Percentiles rank a stretch among this genome's conserved stretches.
Evolutionary conservation across 1,140 invertebrate species (phyloP).

Genomic region (Brachionus asplanchnoidis): DNA sequence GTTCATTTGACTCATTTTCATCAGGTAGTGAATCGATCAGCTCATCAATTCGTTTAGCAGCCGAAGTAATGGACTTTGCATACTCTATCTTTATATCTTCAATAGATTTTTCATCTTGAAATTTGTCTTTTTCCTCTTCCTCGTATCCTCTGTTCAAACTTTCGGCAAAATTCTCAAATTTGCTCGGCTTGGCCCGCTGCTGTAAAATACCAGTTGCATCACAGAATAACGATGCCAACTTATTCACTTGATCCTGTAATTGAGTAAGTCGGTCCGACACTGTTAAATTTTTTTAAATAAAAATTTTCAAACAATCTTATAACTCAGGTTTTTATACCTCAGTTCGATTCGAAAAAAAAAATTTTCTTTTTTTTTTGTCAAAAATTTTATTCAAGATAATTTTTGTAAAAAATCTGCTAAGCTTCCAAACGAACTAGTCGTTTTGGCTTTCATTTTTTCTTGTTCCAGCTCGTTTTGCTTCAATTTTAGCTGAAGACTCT

Average conservation of each 20-base stretch:
- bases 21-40: conserved; percentile 39
- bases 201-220: conserved; percentile 41
- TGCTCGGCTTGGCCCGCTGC: conserved; percentile 25
- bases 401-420: conserved; percentile 39
- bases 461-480: conserved; percentile 21
- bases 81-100: conserved; percentile 10
- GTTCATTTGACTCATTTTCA: conserved; percentile 39
- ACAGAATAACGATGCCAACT: conserved; percentile 28
- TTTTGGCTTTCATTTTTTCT: neutral
- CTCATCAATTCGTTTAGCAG: conserved; percentile 24
- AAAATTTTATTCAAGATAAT: conserved; percentile 38
- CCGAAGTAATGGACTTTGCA: conserved; percentile 1
- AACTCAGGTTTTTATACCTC: neutral
- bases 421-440: conserved; percentile 6
- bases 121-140: neutral
- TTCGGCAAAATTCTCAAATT: conserved; percentile 39
- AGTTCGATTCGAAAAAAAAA: neutral
- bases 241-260: conserved; percentile 39
- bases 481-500: conserved; percentile 31
- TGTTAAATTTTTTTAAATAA: neutral
- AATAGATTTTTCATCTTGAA: conserved; percentile 39
- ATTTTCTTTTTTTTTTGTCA: neutral
- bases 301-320: neutral
- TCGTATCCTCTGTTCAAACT: conserved; percentile 23
- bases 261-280: conserved; percentile 38